phyloP scores from a whole-genome alignment of 2,888 invertebrate genomes.

The Trissoscelio sp. region DNA sequence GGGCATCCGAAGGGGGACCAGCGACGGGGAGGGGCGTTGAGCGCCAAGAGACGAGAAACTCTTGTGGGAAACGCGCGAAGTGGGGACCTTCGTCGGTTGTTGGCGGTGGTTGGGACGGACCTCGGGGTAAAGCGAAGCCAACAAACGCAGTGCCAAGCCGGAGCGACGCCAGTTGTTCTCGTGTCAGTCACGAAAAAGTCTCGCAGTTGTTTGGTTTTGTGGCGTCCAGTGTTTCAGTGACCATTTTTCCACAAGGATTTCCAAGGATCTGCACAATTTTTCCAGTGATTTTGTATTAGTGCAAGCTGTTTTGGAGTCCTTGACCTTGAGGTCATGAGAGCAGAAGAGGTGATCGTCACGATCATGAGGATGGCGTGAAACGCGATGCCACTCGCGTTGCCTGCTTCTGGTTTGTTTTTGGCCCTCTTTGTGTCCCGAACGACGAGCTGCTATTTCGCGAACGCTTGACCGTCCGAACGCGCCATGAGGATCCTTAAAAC shows the following conservation, averaged over 20 bases:
- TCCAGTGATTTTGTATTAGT: no score
- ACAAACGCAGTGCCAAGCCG: slow-evolving; percentile 82
- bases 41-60: slow-evolving; percentile 46
- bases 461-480: slow-evolving; percentile 72
- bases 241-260: no score
- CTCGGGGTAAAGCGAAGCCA: slow-evolving; percentile 80
- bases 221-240: background rate
- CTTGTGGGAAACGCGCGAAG: slow-evolving; percentile 63
- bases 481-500: slow-evolving; percentile 83
- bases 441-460: slow-evolving; percentile 70
- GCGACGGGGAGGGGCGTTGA: slow-evolving; percentile 55
- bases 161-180: slow-evolving; percentile 78
- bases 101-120: slow-evolving; percentile 71
- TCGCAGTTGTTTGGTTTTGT: background rate
- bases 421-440: slow-evolving; percentile 63
- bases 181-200: slow-evolving; percentile 61
- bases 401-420: slow-evolving; percentile 52
- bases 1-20: slow-evolving; percentile 63
- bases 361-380: slow-evolving; percentile 29
- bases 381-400: slow-evolving; percentile 21
- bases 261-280: no score
- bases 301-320: slow-evolving; percentile 3
- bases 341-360: slow-evolving; percentile 25
- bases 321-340: slow-evolving; percentile 52
- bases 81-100: slow-evolving; percentile 62